A percentile compares a stretch with the other conserved stretches of the same genome.
Conservation (phyloP, 2,797 vertebrate genomes). For the Saxicola maurus region DNA sequence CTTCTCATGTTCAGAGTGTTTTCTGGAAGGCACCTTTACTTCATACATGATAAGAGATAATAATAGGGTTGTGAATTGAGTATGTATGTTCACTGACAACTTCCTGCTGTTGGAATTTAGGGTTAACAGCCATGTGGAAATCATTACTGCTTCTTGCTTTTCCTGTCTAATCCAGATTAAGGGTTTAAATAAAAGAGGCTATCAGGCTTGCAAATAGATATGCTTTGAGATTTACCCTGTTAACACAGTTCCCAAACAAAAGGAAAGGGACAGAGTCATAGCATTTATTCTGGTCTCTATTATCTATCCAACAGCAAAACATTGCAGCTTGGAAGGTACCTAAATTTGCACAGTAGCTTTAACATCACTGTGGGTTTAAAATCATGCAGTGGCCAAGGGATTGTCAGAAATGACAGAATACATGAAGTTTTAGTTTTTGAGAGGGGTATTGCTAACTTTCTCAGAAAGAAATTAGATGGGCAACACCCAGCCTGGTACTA, state of each 20-base stretch:
- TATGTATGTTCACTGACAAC: background rate
- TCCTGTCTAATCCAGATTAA: background rate
- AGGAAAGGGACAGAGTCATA: background rate
- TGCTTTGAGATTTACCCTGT: background rate
- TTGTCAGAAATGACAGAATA: background rate
- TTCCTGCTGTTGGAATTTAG: background rate
- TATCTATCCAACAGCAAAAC: background rate
- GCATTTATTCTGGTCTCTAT: background rate
- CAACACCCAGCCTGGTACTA: background rate
- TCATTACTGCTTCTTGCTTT: background rate
- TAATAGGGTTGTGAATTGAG: background rate
- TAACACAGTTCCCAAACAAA: background rate
- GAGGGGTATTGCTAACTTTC: background rate
- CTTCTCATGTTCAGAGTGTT: background rate
- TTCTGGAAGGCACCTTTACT: background rate
- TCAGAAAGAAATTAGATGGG: background rate
- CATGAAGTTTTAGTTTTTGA: background rate
- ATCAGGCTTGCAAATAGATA: background rate
- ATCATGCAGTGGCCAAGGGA: background rate
- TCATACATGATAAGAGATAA: background rate
- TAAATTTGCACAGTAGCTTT: background rate
- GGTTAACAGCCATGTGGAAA: background rate
- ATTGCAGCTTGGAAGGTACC: background rate
- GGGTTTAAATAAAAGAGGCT: background rate
- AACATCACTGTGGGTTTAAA: background rate